Conservation (phyloP, 2,888 invertebrate genomes). For the Arrhopalites spinosus region DNA sequence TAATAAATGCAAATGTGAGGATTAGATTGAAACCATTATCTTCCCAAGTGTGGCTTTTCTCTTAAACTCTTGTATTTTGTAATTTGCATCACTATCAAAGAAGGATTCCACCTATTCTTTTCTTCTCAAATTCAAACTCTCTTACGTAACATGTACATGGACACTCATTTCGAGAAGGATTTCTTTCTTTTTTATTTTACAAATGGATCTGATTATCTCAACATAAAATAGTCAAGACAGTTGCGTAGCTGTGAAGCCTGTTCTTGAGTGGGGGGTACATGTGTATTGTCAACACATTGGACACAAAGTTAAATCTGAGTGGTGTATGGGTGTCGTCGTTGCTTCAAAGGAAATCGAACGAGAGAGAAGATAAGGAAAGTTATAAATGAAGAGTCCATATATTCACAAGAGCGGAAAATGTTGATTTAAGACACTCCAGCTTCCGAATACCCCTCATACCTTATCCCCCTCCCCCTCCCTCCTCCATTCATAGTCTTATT, state of each 20-base stretch:
- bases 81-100: constrained; percentile 30
- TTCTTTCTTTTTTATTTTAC: background rate
- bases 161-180: too few relatives aligned
- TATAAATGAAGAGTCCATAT: constrained; percentile 40
- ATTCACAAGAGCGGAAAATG: constrained; percentile 33
- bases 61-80: constrained; percentile 19
- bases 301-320: background rate
- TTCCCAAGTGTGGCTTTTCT: constrained; percentile 16
- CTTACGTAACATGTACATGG: background rate
- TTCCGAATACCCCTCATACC: background rate
- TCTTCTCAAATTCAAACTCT: background rate
- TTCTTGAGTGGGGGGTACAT: background rate
- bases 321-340: background rate
- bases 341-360: constrained; percentile 51
- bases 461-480: background rate
- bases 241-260: background rate
- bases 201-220: background rate
- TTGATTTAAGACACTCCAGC: constrained; percentile 22
- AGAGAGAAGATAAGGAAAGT: constrained; percentile 49
- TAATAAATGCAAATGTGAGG: constrained; percentile 28
- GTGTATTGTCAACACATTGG: background rate
- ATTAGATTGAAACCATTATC: constrained; percentile 29
- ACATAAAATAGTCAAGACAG: too few relatives aligned
- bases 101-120: background rate
- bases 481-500: background rate